Base-by-base conservation (phyloP, 2,888 invertebrate genomes). In the Cyaniris semiargus region DNA sequence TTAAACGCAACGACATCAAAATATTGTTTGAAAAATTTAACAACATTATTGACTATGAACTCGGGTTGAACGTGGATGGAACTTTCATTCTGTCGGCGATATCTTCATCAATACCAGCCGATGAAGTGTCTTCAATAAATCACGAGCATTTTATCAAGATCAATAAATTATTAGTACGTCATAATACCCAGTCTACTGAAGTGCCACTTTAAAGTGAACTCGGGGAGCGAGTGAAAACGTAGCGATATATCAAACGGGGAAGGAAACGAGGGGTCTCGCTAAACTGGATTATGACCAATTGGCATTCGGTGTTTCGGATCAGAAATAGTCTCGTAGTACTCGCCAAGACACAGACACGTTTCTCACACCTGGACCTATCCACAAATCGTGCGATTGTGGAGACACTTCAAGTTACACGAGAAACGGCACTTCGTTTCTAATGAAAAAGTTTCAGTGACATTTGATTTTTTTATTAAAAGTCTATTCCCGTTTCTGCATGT, bases 331-430 rank as follows among this genome's bases (percentile, higher is more conserved):
- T 79, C 79, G 80, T 79, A 82, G 79, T 81, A 80, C 81, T 79
- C 81, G 90, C 90, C 90, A 89, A 90, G 87, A 86, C 87, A 86
- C 89, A 90, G 87, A 86, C 87, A 86, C 89, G 89, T 86, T 77
- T 72, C 77, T 77, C 23, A 83, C 87, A 87, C 87, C 87, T 86
- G 86, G 84, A 82, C 81, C 83, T 81, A 83, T 85, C 83, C 82
- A 83, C 81, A 79, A 81, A 77, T 77, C 79, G 76, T 66, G 79
- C 75, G 79, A 78, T 78, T 79, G 80, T 75, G 38, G 23, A 34
- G 71, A 71, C 34, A 38, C n/a, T 71, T 71, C 7, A 34, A 70
- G n/a, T 18, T 27, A 18, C 71, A 31, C 66, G 31, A 15, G 66
- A 66, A 66, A 66, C 7, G 23, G 27, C 27, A 66, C 1, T 66